These are phyloP conservation scores for Corvus hawaiiensis DNA, from an alignment of 2,113 vertebrate genomes.

Conservation along the genomic window DNA sequence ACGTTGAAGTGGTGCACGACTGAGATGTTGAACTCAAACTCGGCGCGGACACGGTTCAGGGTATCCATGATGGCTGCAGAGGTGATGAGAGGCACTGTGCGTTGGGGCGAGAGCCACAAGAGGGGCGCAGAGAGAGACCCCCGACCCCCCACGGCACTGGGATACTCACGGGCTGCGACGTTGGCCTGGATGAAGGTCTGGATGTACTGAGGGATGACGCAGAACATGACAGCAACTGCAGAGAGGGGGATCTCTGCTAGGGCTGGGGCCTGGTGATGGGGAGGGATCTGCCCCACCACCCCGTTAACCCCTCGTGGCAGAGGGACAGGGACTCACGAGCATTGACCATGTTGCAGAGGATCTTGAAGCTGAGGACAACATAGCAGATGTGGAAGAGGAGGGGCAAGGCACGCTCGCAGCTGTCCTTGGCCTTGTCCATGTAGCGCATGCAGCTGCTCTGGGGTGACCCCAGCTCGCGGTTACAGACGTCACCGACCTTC, in stretches of 20 bases:
- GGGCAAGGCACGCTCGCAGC: conserved; percentile 69
- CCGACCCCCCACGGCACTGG: rapidly evolving
- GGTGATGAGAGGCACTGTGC: neutral
- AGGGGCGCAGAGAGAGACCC: neutral
- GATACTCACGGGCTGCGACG: conserved; percentile 74
- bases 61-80: conserved; percentile 59
- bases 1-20: conserved; percentile 67
- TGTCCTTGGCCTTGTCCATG: conserved; percentile 67
- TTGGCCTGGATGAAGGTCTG: conserved; percentile 61
- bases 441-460: conserved; percentile 71
- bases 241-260: neutral
- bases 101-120: rapidly evolving
- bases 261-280: rapidly evolving
- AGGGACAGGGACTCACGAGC: conserved; percentile 32
- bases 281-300: rapidly evolving
- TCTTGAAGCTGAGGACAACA: conserved; percentile 69
- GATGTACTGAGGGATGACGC: conserved; percentile 79
- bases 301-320: rapidly evolving
- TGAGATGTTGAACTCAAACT: conserved; percentile 88
- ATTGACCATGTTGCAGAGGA: conserved; percentile 72
- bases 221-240: conserved; percentile 77
- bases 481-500: conserved; percentile 75
- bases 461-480: conserved; percentile 76
- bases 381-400: conserved; percentile 76
- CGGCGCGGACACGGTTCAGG: conserved; percentile 70